A percentile compares a stretch with the other conserved stretches of the same genome.
Evolutionary conservation across 2,113 vertebrate genomes (phyloP).

Genomic region (Heloderma charlesbogerti): DNA sequence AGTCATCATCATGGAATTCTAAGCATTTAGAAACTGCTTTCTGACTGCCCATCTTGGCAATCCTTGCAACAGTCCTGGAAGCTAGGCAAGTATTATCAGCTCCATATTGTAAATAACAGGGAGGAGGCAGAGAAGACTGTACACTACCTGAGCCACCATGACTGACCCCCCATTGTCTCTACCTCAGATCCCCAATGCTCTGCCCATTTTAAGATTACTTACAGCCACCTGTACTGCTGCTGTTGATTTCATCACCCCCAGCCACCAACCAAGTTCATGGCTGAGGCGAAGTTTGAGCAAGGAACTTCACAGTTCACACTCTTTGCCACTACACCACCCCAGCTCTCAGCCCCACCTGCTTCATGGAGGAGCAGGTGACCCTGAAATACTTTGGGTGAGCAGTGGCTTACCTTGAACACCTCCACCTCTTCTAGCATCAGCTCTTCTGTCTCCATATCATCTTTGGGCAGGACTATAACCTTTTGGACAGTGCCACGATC

Average conservation of each 20-base stretch:
- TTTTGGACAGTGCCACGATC: constrained; percentile 97
- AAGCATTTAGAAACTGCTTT: neutral
- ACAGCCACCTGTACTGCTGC: no score
- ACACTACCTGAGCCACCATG: no score
- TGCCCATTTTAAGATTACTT: no score
- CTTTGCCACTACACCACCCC: neutral
- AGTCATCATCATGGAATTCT: neutral
- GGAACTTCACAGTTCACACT: neutral
- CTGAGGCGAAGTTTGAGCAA: neutral
- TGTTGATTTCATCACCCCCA: no score
- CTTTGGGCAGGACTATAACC: constrained; percentile 95
- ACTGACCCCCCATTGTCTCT: no score
- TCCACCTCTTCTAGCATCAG: constrained; percentile 97
- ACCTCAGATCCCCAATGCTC: no score
- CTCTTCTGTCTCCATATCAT: constrained; percentile 95
- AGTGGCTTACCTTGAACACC: constrained; percentile 89
- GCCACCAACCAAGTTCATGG: neutral
- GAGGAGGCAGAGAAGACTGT: neutral
- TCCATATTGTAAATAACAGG: neutral
- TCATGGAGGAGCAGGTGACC: neutral
- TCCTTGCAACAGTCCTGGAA: neutral
- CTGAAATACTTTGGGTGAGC: neutral
- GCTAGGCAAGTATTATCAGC: neutral
- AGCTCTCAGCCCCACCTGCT: neutral
- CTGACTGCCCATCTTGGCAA: neutral